phyloP scores from a whole-genome alignment of 35 echinoderm and acorn worm genomes.

The Apostichopus californicus region DNA sequence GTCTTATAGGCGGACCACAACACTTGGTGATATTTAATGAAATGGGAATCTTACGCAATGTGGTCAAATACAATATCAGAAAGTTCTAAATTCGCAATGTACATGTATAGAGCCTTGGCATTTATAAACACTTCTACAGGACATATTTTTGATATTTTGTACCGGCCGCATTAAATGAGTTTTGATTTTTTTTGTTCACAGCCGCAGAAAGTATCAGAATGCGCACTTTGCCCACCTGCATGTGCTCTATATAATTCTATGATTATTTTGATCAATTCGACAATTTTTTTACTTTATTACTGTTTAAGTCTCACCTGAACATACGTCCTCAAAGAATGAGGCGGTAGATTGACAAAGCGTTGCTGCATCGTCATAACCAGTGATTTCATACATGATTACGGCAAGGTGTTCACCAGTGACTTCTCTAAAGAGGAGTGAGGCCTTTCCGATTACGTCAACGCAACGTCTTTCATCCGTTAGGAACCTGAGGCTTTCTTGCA shows the following conservation, averaged over 20 bases:
- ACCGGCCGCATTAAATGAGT: not conserved
- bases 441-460: not conserved
- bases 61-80: too few relatives aligned
- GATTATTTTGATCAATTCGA: not conserved
- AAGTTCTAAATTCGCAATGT: too few relatives aligned
- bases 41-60: too few relatives aligned
- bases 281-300: not conserved
- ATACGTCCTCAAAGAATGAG: not conserved
- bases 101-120: too few relatives aligned
- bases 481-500: not conserved
- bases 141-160: too few relatives aligned
- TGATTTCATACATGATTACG: not conserved
- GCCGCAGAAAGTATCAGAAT: not conserved
- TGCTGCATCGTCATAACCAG: not conserved
- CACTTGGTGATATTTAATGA: too few relatives aligned
- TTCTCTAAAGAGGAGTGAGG: not conserved
- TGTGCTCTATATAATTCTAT: not conserved
- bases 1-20: too few relatives aligned
- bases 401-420: not conserved
- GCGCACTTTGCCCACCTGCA: not conserved
- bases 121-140: too few relatives aligned
- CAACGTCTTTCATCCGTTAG: not conserved
- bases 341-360: not conserved
- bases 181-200: not conserved
- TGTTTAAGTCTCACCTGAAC: not conserved